Conservation (phyloP, 1,140 invertebrate species). For the Portunus trituberculatus region DNA sequence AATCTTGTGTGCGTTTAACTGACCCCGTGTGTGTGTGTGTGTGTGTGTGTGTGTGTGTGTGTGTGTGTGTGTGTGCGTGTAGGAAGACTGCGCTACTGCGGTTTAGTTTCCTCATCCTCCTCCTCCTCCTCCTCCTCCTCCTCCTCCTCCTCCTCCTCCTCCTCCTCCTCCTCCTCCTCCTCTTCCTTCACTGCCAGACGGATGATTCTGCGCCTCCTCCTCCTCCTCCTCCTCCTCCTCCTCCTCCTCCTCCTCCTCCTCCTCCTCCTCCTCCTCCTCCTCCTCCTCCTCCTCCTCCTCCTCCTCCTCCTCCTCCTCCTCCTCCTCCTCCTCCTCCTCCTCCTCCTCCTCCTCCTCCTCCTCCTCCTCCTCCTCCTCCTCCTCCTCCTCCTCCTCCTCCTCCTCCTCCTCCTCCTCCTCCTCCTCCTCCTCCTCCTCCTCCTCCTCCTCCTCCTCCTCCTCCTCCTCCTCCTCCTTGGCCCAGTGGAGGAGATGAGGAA, state of each 20-base stretch:
- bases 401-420: too few relatives aligned
- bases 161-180: too few relatives aligned
- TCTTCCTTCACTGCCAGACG: slow-evolving; percentile 37
- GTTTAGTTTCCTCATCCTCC: background rate
- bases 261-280: background rate
- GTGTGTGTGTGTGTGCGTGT: slow-evolving; percentile 39
- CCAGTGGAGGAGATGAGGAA: background rate
- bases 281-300: background rate
- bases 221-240: too few relatives aligned
- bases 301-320: background rate
- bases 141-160: too few relatives aligned
- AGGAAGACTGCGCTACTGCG: slow-evolving; percentile 51
- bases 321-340: slow-evolving; percentile 22
- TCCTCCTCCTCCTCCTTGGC: background rate
- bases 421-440: too few relatives aligned
- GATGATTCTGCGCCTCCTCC: background rate
- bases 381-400: too few relatives aligned
- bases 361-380: too few relatives aligned
- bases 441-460: too few relatives aligned
- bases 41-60: slow-evolving; percentile 32
- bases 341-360: background rate
- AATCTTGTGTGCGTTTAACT: too few relatives aligned
- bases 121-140: slow-evolving; percentile 3
- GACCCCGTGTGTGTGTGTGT: too few relatives aligned
- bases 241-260: too few relatives aligned